Evolutionary conservation across 1,140 invertebrate genomes (phyloP), one percentile per base, ranked within the genome.

Genomic region (Ceratina japonica): DNA sequence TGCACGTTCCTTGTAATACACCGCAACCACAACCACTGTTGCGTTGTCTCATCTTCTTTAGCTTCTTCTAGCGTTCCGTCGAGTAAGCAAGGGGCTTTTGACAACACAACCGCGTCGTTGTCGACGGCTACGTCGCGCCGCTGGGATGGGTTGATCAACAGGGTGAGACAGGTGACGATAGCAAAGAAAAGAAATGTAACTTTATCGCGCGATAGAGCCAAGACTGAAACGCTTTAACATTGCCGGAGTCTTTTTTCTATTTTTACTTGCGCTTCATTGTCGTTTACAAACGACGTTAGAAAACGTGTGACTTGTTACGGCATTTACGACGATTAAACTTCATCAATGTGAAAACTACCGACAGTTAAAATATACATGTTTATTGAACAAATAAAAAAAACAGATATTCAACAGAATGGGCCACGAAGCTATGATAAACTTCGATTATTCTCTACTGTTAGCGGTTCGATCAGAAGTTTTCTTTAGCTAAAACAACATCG

Each of bases 171-270:
- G 37, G 37, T 44, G 49, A 70, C 58, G 75, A 65, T 72, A 49
- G 52, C 56, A 52, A 74, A 68, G 72, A 24, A 76, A 76, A 10
- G 63, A 62, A 74, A 62, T 79, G 77, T 79, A 87, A 82, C 75
- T 77, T 86, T 79, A 84, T 68, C 73, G 54, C 69, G 79, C 86
- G 70, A 81, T 56, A 68, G 66, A 68, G 86, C 74, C 81, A 59
- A 81, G 58, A 63, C 71, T 64, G 58, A 61, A 62, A 72, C 49
- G 76, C 37, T 52, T 58, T 74, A 78, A 72, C 51, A 64, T 72
- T 61, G 49, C 13, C 59, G 12, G n/a, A 20, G 18, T 73, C 61
- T 44, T 73, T 44, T 73, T 65, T 58, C 69, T n/a, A 20, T 58
- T 7, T 59, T 64, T 65, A 31, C 44, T 31, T 22, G 44, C 73